Evolutionary conservation across 1,140 invertebrate species (phyloP).

Genomic region (Sipha flava): DNA sequence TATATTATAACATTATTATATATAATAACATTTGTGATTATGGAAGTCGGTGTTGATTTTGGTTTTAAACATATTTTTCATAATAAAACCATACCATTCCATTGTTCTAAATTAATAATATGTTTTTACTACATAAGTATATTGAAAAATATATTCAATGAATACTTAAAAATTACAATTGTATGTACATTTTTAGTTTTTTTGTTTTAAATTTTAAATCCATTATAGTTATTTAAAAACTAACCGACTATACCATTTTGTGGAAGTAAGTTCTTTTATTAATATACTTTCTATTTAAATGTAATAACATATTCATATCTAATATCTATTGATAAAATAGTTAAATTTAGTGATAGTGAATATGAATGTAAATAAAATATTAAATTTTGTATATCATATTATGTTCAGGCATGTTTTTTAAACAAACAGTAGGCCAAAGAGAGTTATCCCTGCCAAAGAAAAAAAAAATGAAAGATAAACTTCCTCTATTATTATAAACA

Average conservation of each 20-base stretch:
- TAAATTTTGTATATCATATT: neutral
- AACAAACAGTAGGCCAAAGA: neutral
- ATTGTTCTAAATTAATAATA: neutral
- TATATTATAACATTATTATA: no score
- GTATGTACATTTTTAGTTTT: neutral
- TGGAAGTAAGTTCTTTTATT: neutral
- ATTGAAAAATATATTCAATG: neutral
- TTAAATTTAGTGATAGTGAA: neutral
- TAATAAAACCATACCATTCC: neutral
- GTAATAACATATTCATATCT: neutral
- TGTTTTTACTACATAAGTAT: neutral
- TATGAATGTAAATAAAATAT: slow-evolving; percentile 1
- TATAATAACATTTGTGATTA: neutral
- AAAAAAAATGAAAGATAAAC: neutral
- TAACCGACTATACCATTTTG: neutral
- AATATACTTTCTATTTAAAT: neutral
- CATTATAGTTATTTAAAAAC: neutral
- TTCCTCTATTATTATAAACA: neutral
- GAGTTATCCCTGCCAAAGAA: slow-evolving; percentile 9
- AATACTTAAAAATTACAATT: neutral
- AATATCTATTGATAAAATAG: neutral
- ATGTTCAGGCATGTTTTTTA: neutral
- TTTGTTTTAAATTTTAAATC: neutral
- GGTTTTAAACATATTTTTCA: neutral
- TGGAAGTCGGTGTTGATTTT: neutral